Evolutionary conservation across 2,797 vertebrate species (phyloP).

Genomic region (Pipistrellus kuhlii): DNA sequence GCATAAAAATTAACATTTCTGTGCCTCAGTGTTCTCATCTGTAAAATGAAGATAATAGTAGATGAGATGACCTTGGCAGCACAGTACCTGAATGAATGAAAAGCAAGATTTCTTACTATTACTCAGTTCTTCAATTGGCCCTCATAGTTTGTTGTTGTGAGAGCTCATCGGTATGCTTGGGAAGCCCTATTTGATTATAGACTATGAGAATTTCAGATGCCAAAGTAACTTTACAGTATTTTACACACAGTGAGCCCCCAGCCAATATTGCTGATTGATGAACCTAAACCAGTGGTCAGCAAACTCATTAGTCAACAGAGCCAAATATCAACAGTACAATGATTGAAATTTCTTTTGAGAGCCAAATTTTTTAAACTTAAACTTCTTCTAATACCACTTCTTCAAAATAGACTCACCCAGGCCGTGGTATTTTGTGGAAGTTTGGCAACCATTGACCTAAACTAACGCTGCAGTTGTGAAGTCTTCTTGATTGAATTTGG

Average conservation of each 20-base stretch:
- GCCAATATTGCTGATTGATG: not conserved
- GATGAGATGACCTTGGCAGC: not conserved
- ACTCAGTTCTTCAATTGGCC: not conserved
- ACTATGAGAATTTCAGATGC: conserved; percentile 10
- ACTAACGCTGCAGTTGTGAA: conserved; percentile 1
- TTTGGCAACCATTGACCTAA: too few species aligned
- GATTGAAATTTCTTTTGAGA: too few species aligned
- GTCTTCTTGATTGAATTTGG: conserved; percentile 35
- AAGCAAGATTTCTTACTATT: not conserved
- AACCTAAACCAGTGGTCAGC: not conserved
- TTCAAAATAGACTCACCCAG: too few species aligned
- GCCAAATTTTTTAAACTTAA: too few species aligned
- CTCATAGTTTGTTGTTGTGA: not conserved
- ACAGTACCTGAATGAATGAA: not conserved
- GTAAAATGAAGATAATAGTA: conserved; percentile 3
- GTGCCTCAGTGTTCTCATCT: conserved; percentile 35
- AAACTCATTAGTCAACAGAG: too few species aligned
- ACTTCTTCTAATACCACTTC: too few species aligned
- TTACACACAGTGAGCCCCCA: not conserved
- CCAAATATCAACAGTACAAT: too few species aligned
- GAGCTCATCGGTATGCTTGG: not conserved
- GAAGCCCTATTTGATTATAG: not conserved
- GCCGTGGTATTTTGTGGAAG: too few species aligned
- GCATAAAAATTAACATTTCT: not conserved
- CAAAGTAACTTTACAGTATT: not conserved